Evolutionary conservation across 2,888 invertebrate genomes (phyloP).

Genomic region (Molanna angustata): DNA sequence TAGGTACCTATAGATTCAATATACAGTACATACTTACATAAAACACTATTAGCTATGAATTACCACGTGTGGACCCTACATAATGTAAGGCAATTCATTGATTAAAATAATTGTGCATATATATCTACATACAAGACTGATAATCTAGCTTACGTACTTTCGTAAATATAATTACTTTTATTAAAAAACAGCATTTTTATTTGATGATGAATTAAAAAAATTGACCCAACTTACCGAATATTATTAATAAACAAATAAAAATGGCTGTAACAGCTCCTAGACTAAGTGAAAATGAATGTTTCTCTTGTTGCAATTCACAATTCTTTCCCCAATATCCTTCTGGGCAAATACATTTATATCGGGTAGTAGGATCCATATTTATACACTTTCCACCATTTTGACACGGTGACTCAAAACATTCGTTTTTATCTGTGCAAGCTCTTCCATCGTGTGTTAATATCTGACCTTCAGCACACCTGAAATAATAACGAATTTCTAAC

Average conservation of each 20-base stretch:
- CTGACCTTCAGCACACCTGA: conserved; percentile 90
- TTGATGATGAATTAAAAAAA: no score
- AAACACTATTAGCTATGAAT: no score
- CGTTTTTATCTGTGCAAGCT: conserved; percentile 93
- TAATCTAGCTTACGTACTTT: no score
- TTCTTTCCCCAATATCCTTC: conserved; percentile 93
- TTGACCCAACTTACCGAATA: conserved; percentile 92
- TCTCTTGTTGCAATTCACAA: conserved; percentile 91
- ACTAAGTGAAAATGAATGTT: conserved; percentile 91
- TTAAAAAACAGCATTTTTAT: no score
- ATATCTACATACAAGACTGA: no score
- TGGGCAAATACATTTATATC: conserved; percentile 85
- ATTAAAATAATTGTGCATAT: no score
- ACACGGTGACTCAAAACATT: conserved; percentile 91
- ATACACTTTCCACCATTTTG: conserved; percentile 89
- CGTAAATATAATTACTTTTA: no score
- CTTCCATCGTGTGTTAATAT: conserved; percentile 86
- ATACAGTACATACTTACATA: no score
- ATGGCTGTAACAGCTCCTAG: conserved; percentile 97
- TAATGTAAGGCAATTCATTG: no score
- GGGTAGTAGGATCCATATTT: conserved; percentile 84
- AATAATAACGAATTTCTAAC: no score
- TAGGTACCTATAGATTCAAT: no score
- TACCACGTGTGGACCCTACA: no score
- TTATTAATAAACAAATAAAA: conserved; percentile 93